Percentiles rank a stretch among this genome's conserved stretches.
Evolutionary conservation across 2,113 vertebrate species (phyloP).

Genomic region (Podarcis muralis): DNA sequence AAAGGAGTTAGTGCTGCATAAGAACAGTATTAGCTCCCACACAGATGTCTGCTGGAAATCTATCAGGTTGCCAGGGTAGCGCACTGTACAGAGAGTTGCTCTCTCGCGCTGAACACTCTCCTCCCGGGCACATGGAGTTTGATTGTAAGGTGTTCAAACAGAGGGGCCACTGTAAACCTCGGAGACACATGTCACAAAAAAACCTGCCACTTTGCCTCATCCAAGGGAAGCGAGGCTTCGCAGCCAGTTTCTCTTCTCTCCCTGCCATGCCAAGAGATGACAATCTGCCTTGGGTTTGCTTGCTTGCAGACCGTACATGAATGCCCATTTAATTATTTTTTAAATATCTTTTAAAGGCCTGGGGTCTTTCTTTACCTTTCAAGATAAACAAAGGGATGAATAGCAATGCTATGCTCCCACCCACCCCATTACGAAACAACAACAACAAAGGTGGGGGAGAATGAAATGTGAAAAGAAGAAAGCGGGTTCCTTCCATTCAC

Average conservation of each 20-base stretch:
- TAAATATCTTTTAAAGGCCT: conserved; percentile 15
- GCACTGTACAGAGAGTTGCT: conserved; percentile 60
- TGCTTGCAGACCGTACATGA: conserved; percentile 31
- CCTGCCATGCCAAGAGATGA: conserved; percentile 12
- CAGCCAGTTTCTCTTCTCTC: conserved; percentile 27
- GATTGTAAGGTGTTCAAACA: conserved; percentile 56
- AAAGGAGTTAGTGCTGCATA: conserved; percentile 53
- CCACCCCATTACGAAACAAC: neutral
- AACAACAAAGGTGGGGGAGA: conserved; percentile 13
- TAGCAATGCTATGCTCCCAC: neutral
- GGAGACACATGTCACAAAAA: conserved; percentile 46
- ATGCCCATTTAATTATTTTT: neutral
- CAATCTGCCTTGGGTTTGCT: conserved; percentile 12
- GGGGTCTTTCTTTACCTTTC: conserved; percentile 22
- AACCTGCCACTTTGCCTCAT: conserved; percentile 32
- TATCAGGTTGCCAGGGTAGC: conserved; percentile 66
- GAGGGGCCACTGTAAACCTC: conserved; percentile 48
- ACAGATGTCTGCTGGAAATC: conserved; percentile 63
- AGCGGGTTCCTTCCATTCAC: neutral
- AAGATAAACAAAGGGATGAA: conserved; percentile 16
- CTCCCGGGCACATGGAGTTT: conserved; percentile 34
- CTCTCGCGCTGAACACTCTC: conserved; percentile 48
- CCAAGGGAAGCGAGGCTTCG: conserved; percentile 3
- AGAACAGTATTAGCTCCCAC: conserved; percentile 64
- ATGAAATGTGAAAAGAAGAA: neutral